These are phyloP conservation scores for Scortum barcoo DNA, from an alignment of 2,113 vertebrate species.

Conservation along the genomic window DNA sequence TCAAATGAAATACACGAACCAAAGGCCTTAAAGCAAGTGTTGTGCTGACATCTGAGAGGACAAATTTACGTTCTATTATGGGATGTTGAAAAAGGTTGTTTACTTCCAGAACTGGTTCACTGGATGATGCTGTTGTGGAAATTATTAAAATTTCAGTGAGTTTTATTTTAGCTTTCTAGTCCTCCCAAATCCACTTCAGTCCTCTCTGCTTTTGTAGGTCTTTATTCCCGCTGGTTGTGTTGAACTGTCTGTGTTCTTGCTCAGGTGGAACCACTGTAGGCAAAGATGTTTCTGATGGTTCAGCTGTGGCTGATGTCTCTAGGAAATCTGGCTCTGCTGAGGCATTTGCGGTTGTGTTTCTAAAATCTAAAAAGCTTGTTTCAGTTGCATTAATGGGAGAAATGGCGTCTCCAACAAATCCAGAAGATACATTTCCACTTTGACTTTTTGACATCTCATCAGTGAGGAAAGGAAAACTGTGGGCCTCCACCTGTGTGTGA, in stretches of 20 bases:
- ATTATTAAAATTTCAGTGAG: not conserved
- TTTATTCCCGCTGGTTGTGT: not conserved
- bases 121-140: not conserved
- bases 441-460: slow-evolving; percentile 11
- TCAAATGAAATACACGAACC: slow-evolving; percentile 10
- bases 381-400: slow-evolving; percentile 11
- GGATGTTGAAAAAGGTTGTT: not conserved
- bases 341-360: not conserved
- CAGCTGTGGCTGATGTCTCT: not conserved
- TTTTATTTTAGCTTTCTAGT: not conserved
- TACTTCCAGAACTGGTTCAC: not conserved
- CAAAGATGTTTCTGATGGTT: not conserved
- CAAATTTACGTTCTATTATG: not conserved
- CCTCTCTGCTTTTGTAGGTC: not conserved
- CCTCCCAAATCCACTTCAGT: slow-evolving; percentile 17
- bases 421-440: slow-evolving; percentile 8
- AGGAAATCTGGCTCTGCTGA: not conserved
- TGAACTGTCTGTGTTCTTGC: slow-evolving; percentile 14
- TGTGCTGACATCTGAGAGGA: no score
- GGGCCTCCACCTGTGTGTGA: slow-evolving; percentile 3
- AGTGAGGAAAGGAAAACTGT: not conserved
- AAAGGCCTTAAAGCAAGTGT: slow-evolving; percentile 3
- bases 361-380: not conserved
- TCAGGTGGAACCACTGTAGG: not conserved
- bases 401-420: not conserved